These are phyloP conservation scores for Phalacrocorax brasilianus DNA, from an alignment of 2,113 vertebrate genomes.

Conservation along the genomic window DNA sequence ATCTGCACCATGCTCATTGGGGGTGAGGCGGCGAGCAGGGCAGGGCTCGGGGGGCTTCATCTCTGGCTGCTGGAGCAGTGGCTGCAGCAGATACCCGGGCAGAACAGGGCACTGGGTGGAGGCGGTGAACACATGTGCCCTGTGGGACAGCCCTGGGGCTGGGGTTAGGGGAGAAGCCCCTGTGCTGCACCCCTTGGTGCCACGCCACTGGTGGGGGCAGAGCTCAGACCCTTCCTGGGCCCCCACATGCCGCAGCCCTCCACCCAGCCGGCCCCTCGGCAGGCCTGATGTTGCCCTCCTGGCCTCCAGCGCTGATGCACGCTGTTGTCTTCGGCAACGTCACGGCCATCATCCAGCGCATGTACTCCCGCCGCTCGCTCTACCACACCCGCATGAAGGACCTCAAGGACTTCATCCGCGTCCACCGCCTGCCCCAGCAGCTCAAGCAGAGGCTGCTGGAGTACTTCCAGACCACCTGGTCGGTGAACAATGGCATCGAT, in stretches of 20 bases:
- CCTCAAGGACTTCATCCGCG: conserved; percentile 94
- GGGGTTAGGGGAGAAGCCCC: not conserved
- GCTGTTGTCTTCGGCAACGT: conserved; percentile 96
- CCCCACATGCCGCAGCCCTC: too few relatives aligned
- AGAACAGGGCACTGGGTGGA: not conserved
- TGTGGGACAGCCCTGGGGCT: not conserved
- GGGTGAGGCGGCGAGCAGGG: conserved; percentile 73
- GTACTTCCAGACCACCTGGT: conserved; percentile 98
- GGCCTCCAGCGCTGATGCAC: conserved; percentile 88
- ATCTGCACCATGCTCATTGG: conserved; percentile 97
- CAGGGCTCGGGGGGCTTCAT: not conserved
- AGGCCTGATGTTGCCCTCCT: not conserved
- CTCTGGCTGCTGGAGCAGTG: rapidly evolving
- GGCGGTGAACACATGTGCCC: rapidly evolving
- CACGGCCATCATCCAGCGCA: conserved; percentile 97
- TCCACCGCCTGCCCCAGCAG: conserved; percentile 91
- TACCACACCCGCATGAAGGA: conserved; percentile 98
- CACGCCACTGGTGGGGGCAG: rapidly evolving
- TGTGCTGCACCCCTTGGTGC: rapidly evolving
- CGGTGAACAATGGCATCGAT: conserved; percentile 95
- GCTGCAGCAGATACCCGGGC: not conserved
- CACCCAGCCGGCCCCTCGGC: rapidly evolving
- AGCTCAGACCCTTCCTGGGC: not conserved
- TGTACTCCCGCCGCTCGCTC: conserved; percentile 94
- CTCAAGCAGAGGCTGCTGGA: conserved; percentile 97